These are phyloP conservation scores for Brachionus rubens DNA, from an alignment of 1,140 invertebrate genomes.

Conservation along the genomic window DNA sequence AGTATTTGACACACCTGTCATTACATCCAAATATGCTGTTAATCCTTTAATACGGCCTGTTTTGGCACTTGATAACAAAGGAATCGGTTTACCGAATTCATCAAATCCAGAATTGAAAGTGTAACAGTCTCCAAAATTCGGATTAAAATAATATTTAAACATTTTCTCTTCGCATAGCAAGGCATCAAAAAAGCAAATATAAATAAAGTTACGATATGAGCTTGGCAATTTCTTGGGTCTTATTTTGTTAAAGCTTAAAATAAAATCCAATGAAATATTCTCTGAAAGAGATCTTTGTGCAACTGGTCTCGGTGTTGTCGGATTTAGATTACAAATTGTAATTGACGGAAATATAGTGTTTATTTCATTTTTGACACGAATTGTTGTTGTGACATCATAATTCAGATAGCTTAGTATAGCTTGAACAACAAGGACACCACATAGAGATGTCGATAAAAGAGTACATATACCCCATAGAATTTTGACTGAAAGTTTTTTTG, in stretches of 20 bases:
- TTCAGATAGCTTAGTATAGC: neutral
- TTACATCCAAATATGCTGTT: neutral
- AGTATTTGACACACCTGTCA: neutral
- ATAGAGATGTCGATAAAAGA: neutral
- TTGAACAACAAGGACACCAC: neutral
- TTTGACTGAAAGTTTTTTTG: slow-evolving; percentile 11
- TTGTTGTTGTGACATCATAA: neutral
- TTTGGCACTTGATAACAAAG: neutral
- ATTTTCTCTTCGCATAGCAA: neutral
- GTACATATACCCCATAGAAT: slow-evolving; percentile 2
- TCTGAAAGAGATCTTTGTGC: neutral
- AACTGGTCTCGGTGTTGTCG: neutral
- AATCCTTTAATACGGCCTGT: neutral
- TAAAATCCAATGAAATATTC: too few species aligned
- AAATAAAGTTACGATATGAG: neutral
- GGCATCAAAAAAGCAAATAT: neutral
- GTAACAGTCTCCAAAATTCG: neutral
- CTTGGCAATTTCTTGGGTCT: neutral
- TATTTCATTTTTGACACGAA: neutral
- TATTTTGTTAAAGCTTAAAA: too few species aligned
- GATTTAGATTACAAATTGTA: neutral
- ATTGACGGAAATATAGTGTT: slow-evolving; percentile 7
- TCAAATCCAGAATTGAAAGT: neutral
- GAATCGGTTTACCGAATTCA: neutral
- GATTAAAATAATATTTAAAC: neutral